Evolutionary conservation across 2,888 invertebrate species (phyloP), one percentile per base, ranked within the genome.

Genomic region (Drosophila neonasuta): DNA sequence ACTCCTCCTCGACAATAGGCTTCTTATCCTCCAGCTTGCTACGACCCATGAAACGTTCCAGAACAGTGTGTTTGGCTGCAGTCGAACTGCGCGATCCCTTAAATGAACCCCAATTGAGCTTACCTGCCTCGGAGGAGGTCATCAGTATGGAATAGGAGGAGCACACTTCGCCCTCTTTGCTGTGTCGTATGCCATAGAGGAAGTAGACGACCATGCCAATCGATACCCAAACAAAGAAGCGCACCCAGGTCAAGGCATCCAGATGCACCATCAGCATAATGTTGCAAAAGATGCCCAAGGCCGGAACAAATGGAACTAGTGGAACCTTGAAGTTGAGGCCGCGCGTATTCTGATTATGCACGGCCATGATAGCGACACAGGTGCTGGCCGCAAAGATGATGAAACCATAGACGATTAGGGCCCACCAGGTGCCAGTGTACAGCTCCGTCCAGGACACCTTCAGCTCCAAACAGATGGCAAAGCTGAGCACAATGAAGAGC

Each of bases 201-300:
- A 96, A 96, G 89, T 97, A 97, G 6, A 96, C 93, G 29, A 96
- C 91, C 89, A 96, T 90, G 94, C 97, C 97, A 63, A 96, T 89
- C 45, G 95, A 93, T 93, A 97, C 96, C 97, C 97, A 97, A 48
- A 96, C 94, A 77, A 95, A 93, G 88, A 97, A 97, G 41, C 97
- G 92, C 5, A 96, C 91, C 97, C 97, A 97, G 0, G 97, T 97
- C 17, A 96, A 91, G 0, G 94, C 92, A 73, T 96, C 95, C 56
- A 97, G 91, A 80, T 96, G 95, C 32, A 95, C 94, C 96, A 97
- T 97, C 56, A 97, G 92, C 74, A 94, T 95, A 5, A 97, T 93
- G 87, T 97, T 97, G 85, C 95, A 94, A 74, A 96, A 92, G 67
- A 97, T 96, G 80, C 96, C 96, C 17, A 95, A 88, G 0, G 95